Conservation (phyloP, 1,140 invertebrate genomes). For the Procambarus virginalis region DNA sequence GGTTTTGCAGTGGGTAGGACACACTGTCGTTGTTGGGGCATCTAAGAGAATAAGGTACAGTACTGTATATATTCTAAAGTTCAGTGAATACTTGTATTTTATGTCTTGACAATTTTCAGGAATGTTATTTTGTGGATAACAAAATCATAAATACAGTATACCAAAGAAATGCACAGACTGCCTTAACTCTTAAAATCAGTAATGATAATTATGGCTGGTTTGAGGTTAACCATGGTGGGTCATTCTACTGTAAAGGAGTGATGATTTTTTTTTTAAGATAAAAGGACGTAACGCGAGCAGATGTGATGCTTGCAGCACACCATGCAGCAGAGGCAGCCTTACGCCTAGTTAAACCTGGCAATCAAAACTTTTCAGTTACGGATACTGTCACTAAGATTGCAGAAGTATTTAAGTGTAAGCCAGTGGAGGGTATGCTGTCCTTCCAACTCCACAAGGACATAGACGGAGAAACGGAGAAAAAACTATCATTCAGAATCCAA, state of each 20-base stretch:
- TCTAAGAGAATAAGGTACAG: constrained; percentile 80
- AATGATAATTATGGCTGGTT: no score
- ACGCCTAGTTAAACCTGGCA: constrained; percentile 91
- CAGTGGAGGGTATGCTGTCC: constrained; percentile 98
- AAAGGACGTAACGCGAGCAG: constrained; percentile 93
- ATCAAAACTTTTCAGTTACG: constrained; percentile 94
- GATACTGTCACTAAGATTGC: constrained; percentile 95
- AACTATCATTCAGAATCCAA: constrained; percentile 98
- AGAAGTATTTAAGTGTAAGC: constrained; percentile 94
- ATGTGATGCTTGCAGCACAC: constrained; percentile 96
- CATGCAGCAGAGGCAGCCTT: constrained; percentile 95
- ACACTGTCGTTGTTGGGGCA: constrained; percentile 93
- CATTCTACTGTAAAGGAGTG: no score
- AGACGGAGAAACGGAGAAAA: constrained; percentile 97
- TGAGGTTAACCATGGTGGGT: no score
- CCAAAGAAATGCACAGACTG: no score
- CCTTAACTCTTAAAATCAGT: no score
- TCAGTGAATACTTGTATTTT: no score
- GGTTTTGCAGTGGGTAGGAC: constrained; percentile 98
- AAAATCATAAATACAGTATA: no score
- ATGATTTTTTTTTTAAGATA: constrained; percentile 72
- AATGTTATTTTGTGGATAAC: no score
- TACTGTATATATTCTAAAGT: no score
- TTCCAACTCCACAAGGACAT: constrained; percentile 97
- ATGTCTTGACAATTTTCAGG: no score